Conservation (phyloP, 2,797 vertebrate genomes). For the Morelia viridis region DNA sequence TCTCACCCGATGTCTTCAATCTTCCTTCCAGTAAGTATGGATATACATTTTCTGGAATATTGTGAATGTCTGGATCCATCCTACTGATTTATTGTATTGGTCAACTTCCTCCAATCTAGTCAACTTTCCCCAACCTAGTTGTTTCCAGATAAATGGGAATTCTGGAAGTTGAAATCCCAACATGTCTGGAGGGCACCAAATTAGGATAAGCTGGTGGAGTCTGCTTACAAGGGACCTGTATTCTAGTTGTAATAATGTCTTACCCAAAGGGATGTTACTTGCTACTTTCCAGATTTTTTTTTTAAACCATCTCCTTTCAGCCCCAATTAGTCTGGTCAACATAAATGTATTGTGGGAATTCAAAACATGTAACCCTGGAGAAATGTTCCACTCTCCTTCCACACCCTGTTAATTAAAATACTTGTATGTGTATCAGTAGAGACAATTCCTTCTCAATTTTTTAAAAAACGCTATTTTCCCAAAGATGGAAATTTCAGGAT, state of each 20-base stretch:
- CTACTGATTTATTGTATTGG: background rate
- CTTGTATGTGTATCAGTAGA: background rate
- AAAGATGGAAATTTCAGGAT: background rate
- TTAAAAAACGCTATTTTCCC: background rate
- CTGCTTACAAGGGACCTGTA: background rate
- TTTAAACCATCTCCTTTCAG: background rate
- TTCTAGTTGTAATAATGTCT: background rate
- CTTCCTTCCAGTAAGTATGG: slow-evolving; percentile 70
- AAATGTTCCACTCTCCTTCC: background rate
- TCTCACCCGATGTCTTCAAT: slow-evolving; percentile 63
- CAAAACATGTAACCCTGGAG: background rate
- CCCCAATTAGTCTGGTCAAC: background rate
- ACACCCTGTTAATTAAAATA: background rate
- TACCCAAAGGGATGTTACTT: background rate
- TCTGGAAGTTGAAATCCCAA: background rate
- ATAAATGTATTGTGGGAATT: background rate
- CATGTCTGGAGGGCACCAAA: background rate
- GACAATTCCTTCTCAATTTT: background rate
- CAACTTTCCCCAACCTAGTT: background rate
- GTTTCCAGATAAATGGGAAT: background rate
- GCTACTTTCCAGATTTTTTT: background rate
- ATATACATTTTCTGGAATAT: background rate
- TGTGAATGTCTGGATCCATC: accelerated
- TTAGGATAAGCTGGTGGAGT: background rate
- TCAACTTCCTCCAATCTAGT: background rate